Evolutionary conservation across 2,888 invertebrate species (phyloP).

Genomic region (Trissolcus brochymenae): DNA sequence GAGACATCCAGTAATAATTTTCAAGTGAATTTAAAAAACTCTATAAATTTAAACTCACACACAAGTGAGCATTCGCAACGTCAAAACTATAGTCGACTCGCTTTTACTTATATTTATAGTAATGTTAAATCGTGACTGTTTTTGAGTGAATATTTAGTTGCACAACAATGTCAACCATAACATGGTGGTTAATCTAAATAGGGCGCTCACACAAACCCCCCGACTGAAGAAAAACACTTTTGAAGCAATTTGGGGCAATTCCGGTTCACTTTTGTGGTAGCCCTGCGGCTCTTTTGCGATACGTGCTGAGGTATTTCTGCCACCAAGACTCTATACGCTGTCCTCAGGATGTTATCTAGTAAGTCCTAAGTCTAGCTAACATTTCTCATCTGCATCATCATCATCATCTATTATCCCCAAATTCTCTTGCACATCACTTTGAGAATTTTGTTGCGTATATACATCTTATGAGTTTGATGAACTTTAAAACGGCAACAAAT

Average conservation of each 20-base stretch:
- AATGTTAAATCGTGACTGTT: too few species aligned
- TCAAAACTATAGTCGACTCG: too few species aligned
- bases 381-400: slow-evolving; percentile 13
- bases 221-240: slow-evolving; percentile 37
- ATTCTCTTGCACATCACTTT: neutral
- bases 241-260: slow-evolving; percentile 39
- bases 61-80: too few species aligned
- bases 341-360: neutral
- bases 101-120: too few species aligned
- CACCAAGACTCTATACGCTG: slow-evolving; percentile 27
- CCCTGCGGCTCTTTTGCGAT: slow-evolving; percentile 39
- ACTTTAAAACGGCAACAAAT: slow-evolving; percentile 5
- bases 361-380: neutral
- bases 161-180: slow-evolving; percentile 21
- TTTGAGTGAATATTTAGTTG: slow-evolving; percentile 4
- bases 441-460: neutral
- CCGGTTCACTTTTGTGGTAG: slow-evolving; percentile 42
- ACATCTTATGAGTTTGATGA: neutral
- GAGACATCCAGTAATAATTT: too few species aligned
- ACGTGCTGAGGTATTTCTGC: slow-evolving; percentile 34
- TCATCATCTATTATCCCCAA: neutral
- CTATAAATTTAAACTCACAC: too few species aligned
- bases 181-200: slow-evolving; percentile 41
- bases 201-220: slow-evolving; percentile 24
- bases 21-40: too few species aligned